Evolutionary conservation across 2,113 vertebrate genomes (phyloP).

Genomic region (Pangasianodon hypophthalmus): DNA sequence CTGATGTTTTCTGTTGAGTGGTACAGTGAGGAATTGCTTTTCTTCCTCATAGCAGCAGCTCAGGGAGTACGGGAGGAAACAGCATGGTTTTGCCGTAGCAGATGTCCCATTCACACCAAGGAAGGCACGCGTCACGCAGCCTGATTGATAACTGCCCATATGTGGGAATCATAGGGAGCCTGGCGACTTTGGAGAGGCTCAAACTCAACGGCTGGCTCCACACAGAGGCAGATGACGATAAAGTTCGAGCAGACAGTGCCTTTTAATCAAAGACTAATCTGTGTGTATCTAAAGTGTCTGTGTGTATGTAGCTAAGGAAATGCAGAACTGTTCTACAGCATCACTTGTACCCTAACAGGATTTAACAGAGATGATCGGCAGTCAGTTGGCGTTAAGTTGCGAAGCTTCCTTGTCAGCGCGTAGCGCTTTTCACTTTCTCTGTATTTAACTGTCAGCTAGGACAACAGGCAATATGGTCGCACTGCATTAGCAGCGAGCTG

Average conservation of each 20-base stretch:
- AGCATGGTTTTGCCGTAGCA: conserved; percentile 42
- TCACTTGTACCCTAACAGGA: neutral
- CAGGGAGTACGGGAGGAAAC: conserved; percentile 30
- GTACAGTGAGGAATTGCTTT: conserved; percentile 18
- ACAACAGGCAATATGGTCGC: conserved; percentile 5
- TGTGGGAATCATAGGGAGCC: conserved; percentile 44
- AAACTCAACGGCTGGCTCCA: conserved; percentile 17
- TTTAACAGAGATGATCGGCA: neutral
- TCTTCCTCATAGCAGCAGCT: conserved; percentile 27
- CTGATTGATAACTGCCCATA: conserved; percentile 50
- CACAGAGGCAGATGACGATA: conserved; percentile 14
- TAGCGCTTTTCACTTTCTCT: conserved; percentile 17
- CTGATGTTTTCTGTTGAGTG: conserved; percentile 37
- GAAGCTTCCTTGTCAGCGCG: neutral
- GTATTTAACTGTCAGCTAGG: conserved; percentile 13
- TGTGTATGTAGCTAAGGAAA: neutral
- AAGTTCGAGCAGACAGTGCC: conserved; percentile 24
- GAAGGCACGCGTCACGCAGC: conserved; percentile 39
- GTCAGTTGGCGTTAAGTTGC: neutral
- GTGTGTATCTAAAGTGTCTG: too few species aligned
- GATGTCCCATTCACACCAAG: conserved; percentile 50
- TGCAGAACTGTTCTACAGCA: neutral
- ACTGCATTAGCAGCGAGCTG: conserved; percentile 26
- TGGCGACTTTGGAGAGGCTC: conserved; percentile 35
- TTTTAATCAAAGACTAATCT: conserved; percentile 35